Evolutionary conservation across 1,140 invertebrate species (phyloP).

Genomic region (Glossosoma conforme): DNA sequence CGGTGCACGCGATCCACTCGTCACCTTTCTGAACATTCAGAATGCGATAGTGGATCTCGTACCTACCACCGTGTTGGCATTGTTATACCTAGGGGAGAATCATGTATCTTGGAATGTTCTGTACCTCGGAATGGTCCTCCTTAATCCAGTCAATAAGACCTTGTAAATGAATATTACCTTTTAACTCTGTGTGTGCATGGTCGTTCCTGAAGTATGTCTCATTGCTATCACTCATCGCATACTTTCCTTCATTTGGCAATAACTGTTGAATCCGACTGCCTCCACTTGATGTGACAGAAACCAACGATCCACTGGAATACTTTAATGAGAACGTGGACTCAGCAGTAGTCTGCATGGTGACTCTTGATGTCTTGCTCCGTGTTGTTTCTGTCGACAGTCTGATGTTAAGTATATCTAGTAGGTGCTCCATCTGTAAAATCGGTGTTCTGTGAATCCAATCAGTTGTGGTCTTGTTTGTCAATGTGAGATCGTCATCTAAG

Average conservation of each 20-base stretch:
- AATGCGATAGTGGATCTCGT: constrained; percentile 30
- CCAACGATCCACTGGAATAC: too few species aligned
- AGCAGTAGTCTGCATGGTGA: too few species aligned
- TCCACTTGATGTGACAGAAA: too few species aligned
- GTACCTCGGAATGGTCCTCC: constrained; percentile 55
- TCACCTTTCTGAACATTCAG: constrained; percentile 21
- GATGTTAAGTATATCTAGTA: background rate
- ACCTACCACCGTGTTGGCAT: constrained; percentile 24
- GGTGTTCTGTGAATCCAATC: constrained; percentile 13
- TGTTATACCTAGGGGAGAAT: constrained; percentile 49
- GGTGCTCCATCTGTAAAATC: too few species aligned
- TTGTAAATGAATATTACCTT: constrained; percentile 6
- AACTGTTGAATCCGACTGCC: background rate
- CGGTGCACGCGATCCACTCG: constrained; percentile 30
- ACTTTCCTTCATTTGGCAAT: background rate
- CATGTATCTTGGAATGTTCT: constrained; percentile 56
- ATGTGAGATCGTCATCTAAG: constrained; percentile 13
- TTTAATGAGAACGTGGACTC: too few species aligned
- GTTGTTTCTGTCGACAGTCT: constrained; percentile 11
- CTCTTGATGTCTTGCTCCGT: constrained; percentile 17
- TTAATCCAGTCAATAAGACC: constrained; percentile 43
- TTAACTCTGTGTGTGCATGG: constrained; percentile 37
- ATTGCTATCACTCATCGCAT: constrained; percentile 16
- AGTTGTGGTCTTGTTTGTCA: constrained; percentile 3
- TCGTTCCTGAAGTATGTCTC: constrained; percentile 33